A percentile compares a stretch with the other conserved stretches of the same genome.
Evolutionary conservation across 92 coral and sea anemone species (phyloP).

Genomic region (Parazoanthus darwini): DNA sequence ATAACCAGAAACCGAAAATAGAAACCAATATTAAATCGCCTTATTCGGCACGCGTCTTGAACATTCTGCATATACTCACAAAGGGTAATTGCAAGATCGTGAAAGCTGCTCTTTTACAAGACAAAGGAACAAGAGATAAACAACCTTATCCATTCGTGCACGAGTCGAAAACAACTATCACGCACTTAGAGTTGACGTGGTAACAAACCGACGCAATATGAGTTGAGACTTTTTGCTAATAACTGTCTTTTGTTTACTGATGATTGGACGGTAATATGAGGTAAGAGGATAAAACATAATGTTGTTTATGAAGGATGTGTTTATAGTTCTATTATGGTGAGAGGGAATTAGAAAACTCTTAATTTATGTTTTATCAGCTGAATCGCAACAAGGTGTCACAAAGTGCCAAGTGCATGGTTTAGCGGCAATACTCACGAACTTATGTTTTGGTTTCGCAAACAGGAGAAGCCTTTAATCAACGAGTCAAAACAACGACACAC

Average conservation of each 20-base stretch:
- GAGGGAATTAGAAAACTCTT: neutral
- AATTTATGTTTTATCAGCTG: neutral
- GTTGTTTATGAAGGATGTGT: neutral
- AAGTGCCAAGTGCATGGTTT: neutral
- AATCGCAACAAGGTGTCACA: neutral
- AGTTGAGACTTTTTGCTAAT: neutral
- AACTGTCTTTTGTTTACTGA: neutral
- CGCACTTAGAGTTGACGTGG: slow-evolving; percentile 26
- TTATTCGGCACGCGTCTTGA: neutral
- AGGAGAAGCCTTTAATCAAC: neutral
- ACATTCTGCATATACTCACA: slow-evolving; percentile 12
- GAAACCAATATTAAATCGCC: neutral
- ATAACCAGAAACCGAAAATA: neutral
- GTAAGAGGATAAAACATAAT: neutral
- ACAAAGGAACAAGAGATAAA: slow-evolving; percentile 5
- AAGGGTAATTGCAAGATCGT: neutral
- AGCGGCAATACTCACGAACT: neutral
- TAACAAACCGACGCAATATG: neutral
- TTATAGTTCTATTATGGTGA: neutral
- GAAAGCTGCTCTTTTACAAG: neutral
- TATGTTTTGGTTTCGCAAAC: neutral
- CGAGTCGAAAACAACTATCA: neutral
- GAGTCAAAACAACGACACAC: neutral
- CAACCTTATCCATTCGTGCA: slow-evolving; percentile 1
- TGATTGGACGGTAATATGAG: neutral